A percentile compares a stretch with the other conserved stretches of the same genome.
phyloP scores from a whole-genome alignment of 2,113 vertebrate species.

The Halcyon senegalensis region DNA sequence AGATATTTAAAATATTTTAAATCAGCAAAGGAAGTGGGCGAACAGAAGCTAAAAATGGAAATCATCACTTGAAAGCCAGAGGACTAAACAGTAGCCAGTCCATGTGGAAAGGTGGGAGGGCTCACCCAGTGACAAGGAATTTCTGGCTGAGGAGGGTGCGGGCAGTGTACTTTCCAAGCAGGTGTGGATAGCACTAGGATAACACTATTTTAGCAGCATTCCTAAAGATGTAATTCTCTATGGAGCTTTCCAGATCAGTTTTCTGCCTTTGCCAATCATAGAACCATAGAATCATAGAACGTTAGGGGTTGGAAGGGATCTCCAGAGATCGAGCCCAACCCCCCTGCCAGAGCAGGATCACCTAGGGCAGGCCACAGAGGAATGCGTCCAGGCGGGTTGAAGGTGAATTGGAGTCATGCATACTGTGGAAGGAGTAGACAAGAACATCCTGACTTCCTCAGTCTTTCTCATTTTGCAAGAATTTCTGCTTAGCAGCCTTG shows the following conservation, averaged over 20 bases:
- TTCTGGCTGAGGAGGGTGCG: neutral
- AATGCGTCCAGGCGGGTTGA: neutral
- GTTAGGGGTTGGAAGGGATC: too few relatives aligned
- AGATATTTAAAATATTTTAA: neutral
- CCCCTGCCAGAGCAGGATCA: too few relatives aligned
- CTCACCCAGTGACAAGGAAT: neutral
- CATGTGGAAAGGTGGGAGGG: neutral
- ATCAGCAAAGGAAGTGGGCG: neutral
- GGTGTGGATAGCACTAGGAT: neutral
- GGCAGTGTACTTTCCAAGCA: neutral
- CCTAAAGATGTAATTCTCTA: neutral
- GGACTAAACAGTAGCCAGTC: neutral
- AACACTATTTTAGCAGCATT: neutral
- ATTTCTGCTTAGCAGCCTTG: neutral
- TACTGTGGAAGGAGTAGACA: neutral
- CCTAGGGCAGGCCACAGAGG: too few relatives aligned
- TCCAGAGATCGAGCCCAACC: too few relatives aligned
- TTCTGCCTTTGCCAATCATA: neutral
- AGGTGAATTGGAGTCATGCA: neutral
- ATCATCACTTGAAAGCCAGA: neutral
- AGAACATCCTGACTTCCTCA: neutral
- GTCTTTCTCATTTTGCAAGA: neutral
- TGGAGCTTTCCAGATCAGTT: neutral
- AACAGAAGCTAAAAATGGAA: neutral
- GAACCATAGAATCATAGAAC: too few relatives aligned